These are phyloP conservation scores for Sipha flava DNA, from an alignment of 1,140 invertebrate species.

Conservation along the genomic window DNA sequence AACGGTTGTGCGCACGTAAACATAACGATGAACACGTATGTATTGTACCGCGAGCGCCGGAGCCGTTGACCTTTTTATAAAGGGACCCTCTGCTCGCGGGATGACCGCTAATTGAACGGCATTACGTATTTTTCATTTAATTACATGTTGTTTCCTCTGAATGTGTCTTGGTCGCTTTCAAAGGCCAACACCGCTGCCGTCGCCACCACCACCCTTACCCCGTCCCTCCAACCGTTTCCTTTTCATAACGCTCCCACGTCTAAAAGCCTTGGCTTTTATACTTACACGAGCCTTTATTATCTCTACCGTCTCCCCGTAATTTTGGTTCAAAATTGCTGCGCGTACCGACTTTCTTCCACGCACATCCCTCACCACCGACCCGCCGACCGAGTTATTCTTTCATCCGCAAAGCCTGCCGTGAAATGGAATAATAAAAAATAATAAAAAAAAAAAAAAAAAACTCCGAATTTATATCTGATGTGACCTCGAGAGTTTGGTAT, in stretches of 20 bases:
- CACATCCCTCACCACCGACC: not conserved
- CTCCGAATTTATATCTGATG: not conserved
- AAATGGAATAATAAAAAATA: too few relatives aligned
- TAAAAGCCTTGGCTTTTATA: not conserved
- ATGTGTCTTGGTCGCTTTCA: not conserved
- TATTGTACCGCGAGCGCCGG: not conserved
- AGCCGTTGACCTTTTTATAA: not conserved
- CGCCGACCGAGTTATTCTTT: not conserved
- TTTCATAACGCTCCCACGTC: not conserved
- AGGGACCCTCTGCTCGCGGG: not conserved
- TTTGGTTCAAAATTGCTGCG: not conserved
- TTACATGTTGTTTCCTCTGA: not conserved
- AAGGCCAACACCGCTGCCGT: not conserved
- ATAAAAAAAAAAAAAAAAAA: too few relatives aligned
- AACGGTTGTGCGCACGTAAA: not conserved
- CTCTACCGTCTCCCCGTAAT: not conserved
- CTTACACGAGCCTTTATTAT: not conserved
- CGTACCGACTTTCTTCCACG: not conserved
- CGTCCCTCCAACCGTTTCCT: not conserved
- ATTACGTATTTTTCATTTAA: slow-evolving; percentile 25
- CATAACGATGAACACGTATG: not conserved
- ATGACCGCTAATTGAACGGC: slow-evolving; percentile 6
- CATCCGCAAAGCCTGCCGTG: too few relatives aligned
- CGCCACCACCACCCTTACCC: too few relatives aligned
- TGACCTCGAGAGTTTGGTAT: not conserved